Base-by-base conservation (phyloP, 2,888 invertebrate species). In the Salticus scenicus region DNA sequence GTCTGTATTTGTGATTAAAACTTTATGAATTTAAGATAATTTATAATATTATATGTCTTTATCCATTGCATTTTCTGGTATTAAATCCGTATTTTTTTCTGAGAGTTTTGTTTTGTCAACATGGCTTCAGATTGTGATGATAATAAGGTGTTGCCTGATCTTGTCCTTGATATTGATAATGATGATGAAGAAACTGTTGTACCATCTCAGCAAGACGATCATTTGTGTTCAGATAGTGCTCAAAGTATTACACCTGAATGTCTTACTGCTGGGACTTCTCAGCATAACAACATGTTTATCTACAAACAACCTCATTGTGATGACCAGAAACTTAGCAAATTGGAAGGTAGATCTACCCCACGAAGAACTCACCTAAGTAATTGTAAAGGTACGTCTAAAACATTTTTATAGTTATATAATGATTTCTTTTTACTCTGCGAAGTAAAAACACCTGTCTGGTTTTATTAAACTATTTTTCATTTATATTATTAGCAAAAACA, bases 131-230 rank as follows among this genome's bases (percentile, higher is more conserved):
- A 73, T 30, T 42, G 51, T 73, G 80, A 74, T 41, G 24, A 30
- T 24, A 63, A 47, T 31, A 63, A 30, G 70, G 63, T 33, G 2
- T 64, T 85, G 28, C 84, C 84, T 8, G 84, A 85, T 63, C 47
- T 85, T 64, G 66, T 78, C 24, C 33, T 85, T 14, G 84, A 85
- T 42, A 79, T 78, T 70, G 84, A 85, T 33, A 70, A 69, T 69
- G 33, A 24, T 20, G 75, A 75, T 30, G 77, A 67, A 66, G 67
- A 67, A 20, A 31, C 20, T 42, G 20, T n/a, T 33, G 20, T 66
- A 30, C 41, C 51, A 51, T 28, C 67, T 17, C 76, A 80, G 10
- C 28, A 27, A 8, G 79, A 79, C 8, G 72, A 28, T 31, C 66
- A 41, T 27, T 27, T 42, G 24, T 79, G 31, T 42, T 72, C 79